A percentile compares a stretch with the other conserved stretches of the same genome.
Conservation (phyloP, 1,140 invertebrate species). For the Polyergus mexicanus region DNA sequence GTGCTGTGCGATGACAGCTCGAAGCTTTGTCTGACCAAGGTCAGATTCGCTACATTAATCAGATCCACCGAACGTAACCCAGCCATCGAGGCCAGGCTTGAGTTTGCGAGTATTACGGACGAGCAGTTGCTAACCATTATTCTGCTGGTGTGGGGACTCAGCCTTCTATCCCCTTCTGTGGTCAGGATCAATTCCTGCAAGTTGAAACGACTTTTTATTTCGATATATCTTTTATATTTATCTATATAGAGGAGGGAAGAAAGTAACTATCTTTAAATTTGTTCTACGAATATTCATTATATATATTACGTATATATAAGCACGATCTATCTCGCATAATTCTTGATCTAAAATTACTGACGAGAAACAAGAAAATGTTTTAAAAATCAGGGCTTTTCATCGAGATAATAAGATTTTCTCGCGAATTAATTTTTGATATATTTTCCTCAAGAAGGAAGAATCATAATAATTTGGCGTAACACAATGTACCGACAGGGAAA, state of each 20-base stretch:
- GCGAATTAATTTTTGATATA: neutral
- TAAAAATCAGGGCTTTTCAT: neutral
- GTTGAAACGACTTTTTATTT: slow-evolving; percentile 63
- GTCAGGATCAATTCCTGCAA: slow-evolving; percentile 88
- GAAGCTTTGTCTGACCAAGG: slow-evolving; percentile 82
- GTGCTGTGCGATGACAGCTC: slow-evolving; percentile 78
- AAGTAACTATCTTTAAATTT: neutral
- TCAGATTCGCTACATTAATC: slow-evolving; percentile 85
- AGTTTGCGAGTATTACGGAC: slow-evolving; percentile 86
- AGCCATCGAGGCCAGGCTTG: slow-evolving; percentile 84
- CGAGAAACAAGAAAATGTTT: neutral
- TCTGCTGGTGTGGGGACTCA: slow-evolving; percentile 86
- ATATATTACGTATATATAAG: neutral
- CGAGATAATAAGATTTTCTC: neutral
- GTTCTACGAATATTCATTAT: neutral
- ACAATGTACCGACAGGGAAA: neutral
- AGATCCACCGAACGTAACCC: slow-evolving; percentile 86
- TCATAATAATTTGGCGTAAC: slow-evolving; percentile 21
- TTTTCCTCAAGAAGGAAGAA: neutral
- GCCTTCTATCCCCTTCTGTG: slow-evolving; percentile 87
- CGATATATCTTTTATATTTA: slow-evolving; percentile 3
- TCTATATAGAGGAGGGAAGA: neutral
- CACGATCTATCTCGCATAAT: neutral
- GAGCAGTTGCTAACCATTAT: slow-evolving; percentile 87
- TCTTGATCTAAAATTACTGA: neutral